phyloP scores from a whole-genome alignment of 92 coral and sea anemone species.

The Montipora capitata region DNA sequence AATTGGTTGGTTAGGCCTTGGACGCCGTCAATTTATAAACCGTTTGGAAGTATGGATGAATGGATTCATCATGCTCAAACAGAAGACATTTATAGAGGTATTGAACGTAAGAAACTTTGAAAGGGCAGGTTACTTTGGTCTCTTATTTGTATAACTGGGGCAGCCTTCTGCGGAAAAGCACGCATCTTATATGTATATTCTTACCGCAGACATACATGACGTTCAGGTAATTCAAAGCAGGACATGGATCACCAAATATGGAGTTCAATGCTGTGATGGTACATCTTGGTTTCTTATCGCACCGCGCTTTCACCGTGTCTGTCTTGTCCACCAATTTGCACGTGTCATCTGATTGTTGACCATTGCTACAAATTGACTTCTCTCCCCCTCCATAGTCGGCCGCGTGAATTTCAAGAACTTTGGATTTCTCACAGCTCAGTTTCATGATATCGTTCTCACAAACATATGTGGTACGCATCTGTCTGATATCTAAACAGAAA shows the following conservation, averaged over 20 bases:
- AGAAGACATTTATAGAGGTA: no score
- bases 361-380: neutral
- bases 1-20: no score
- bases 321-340: constrained; percentile 30
- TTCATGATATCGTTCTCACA: constrained; percentile 35
- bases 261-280: neutral
- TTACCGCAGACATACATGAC: constrained; percentile 58
- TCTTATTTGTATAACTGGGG: no score
- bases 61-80: no score
- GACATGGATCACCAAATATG: constrained; percentile 55
- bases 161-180: no score
- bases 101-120: no score
- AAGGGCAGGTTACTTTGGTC: no score
- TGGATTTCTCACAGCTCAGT: neutral
- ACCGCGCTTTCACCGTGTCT: neutral
- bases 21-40: no score
- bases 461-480: neutral
- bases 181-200: neutral
- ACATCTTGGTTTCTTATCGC: constrained; percentile 22
- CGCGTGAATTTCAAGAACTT: constrained; percentile 29
- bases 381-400: constrained; percentile 31
- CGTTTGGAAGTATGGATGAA: no score
- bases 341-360: neutral
- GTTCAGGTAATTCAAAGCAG: constrained; percentile 18
- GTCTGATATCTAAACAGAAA: constrained; percentile 7